Evolutionary conservation across 2,888 invertebrate genomes (phyloP).

Genomic region (Drepana falcataria): DNA sequence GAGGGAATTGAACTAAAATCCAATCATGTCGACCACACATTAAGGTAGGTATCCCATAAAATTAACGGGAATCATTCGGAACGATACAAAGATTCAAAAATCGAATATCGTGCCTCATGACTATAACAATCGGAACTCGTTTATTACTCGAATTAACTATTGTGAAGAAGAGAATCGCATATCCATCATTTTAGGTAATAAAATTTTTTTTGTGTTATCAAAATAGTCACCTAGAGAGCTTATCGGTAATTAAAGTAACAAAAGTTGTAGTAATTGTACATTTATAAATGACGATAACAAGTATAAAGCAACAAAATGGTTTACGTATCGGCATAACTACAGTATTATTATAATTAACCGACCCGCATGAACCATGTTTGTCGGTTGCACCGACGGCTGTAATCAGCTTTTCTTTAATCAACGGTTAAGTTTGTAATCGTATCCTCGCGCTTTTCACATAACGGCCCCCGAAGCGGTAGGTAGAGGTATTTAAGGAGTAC

Average conservation of each 20-base stretch:
- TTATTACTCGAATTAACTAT: conserved; percentile 50
- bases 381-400: conserved; percentile 13
- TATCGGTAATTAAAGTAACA: conserved; percentile 1
- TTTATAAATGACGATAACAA: conserved; percentile 25
- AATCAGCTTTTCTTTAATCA: conserved; percentile 1
- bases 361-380: conserved; percentile 35
- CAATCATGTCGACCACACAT: conserved; percentile 68
- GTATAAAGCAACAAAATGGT: conserved; percentile 41
- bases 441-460: too few relatives aligned
- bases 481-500: too few relatives aligned
- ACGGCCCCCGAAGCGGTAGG: too few relatives aligned
- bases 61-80: conserved; percentile 52
- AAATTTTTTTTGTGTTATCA: conserved; percentile 16
- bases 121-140: conserved; percentile 52
- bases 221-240: conserved; percentile 14
- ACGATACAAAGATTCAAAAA: conserved; percentile 32
- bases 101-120: conserved; percentile 53
- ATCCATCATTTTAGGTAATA: conserved; percentile 22
- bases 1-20: conserved; percentile 24
- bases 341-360: conserved; percentile 51
- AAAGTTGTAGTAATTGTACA: conserved; percentile 1
- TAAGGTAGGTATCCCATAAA: conserved; percentile 52
- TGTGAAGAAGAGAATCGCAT: conserved; percentile 42
- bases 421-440: not conserved
- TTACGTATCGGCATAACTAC: conserved; percentile 37